Base-by-base conservation (phyloP, 2,113 vertebrate genomes). In the Anseranas semipalmata region DNA sequence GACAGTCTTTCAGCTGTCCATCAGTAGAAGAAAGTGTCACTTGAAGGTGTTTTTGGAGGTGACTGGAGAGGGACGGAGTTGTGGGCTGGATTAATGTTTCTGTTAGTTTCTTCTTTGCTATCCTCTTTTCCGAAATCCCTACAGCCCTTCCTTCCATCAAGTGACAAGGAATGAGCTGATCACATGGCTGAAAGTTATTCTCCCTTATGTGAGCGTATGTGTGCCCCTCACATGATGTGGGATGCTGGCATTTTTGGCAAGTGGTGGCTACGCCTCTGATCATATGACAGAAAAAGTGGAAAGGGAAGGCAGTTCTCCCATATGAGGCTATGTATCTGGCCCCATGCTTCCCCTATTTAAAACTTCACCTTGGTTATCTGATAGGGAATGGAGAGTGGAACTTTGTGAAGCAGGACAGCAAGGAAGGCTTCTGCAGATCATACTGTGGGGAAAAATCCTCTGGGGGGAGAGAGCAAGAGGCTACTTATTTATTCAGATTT, bases 181-280 rank as follows among this genome's bases (percentile, higher is more conserved):
- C 81, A 85, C 78, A 30, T 30, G 71, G 58, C 48, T 85, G 65
- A 82, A 58, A 66, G 48, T 43, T 87, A 35, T 66, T 88, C n/a
- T 18, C 67, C 41, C 28, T 86, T 83, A 30, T 79, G 70, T 1
- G 46, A 85, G 46, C 3, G 3, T 25, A 12, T 21, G 37, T 19
- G 13, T 83, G 45, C 20, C 45, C 7, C 53, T 93, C 90, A 94
- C 53, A 45, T 77, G 85, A 73, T 86, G 88, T 48, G 58, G 56
- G 28, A 65, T 90, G 72, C 18, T 90, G 50, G 30, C 59, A 85
- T 86, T 90, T 95, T 93, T 92, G 90, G 63, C 82, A 62, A 3
- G n/a, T 66, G 53, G 18, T 62, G 53, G 62, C 32, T 67, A 21
- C 90, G n/a, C 19, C 39, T 58, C 55, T 90, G 89, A 67, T 84